Conservation (phyloP, 2,888 invertebrate species). For the Gryllus longicercus region DNA sequence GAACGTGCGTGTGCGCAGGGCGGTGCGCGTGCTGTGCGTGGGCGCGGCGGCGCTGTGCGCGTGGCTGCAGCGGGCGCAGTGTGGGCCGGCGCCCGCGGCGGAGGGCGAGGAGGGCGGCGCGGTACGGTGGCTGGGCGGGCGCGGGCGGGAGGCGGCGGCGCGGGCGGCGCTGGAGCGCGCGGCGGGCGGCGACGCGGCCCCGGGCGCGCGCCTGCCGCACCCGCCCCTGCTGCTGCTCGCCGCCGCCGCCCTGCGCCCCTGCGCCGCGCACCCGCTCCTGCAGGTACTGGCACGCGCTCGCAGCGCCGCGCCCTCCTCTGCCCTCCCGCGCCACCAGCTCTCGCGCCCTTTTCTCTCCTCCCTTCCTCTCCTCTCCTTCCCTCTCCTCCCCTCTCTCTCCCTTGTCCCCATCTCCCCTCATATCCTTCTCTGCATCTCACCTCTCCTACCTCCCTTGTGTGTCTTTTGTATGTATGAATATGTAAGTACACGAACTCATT, state of each 20-base stretch:
- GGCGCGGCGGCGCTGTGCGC: neutral
- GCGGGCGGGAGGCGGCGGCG: neutral
- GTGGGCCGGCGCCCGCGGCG: neutral
- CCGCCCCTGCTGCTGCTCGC: conserved; percentile 52
- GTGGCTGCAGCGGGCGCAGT: neutral
- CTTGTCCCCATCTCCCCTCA: no score
- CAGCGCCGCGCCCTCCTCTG: no score
- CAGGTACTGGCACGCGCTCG: conserved; percentile 69
- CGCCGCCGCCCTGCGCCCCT: conserved; percentile 47
- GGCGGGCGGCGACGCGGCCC: neutral
- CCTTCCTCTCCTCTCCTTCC: no score
- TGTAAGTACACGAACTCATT: no score
- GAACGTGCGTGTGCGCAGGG: neutral
- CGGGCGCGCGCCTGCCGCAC: conserved; percentile 47
- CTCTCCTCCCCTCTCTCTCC: no score
- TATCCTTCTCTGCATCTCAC: no score
- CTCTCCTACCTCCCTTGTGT: no score
- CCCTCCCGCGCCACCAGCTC: no score
- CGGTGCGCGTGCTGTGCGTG: neutral
- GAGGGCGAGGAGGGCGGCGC: neutral
- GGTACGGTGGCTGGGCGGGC: neutral
- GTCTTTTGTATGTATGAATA: no score
- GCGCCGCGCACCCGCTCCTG: conserved; percentile 77
- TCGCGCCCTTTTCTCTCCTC: no score
- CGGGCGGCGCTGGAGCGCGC: neutral